phyloP scores from a whole-genome alignment of 2,888 invertebrate genomes.

The Osmoderma eremita region DNA sequence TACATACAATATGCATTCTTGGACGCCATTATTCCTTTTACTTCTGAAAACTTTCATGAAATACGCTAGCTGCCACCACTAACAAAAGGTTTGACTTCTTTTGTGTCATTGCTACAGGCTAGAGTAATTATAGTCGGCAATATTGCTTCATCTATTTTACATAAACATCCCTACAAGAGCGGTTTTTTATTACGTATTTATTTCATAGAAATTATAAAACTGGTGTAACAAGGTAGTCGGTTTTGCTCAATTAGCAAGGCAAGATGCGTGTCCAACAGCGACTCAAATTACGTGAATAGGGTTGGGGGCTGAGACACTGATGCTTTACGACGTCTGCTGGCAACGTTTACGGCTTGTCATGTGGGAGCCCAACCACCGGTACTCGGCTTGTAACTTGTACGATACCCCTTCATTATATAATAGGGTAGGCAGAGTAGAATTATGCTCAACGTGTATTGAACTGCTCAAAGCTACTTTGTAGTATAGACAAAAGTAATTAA shows the following conservation, averaged over 20 bases:
- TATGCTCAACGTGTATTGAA: slow-evolving; percentile 35
- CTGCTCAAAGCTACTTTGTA: slow-evolving; percentile 22
- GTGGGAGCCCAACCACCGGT: slow-evolving; percentile 34
- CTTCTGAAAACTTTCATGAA: not conserved
- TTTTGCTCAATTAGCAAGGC: slow-evolving; percentile 39
- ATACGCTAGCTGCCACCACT: not conserved
- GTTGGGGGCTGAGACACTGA: slow-evolving; percentile 34
- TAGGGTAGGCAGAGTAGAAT: slow-evolving; percentile 30
- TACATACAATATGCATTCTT: too few species aligned
- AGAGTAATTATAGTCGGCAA: not conserved
- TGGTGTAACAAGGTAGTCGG: slow-evolving; percentile 38
- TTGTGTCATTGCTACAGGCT: slow-evolving; percentile 2
- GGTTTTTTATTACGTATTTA: slow-evolving; percentile 12
- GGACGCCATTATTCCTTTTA: slow-evolving; percentile 1
- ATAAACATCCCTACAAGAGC: not conserved
- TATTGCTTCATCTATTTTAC: not conserved
- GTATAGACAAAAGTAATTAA: too few species aligned
- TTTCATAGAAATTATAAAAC: slow-evolving; percentile 20
- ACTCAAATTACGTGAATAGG: slow-evolving; percentile 40
- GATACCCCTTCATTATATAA: slow-evolving; percentile 37
- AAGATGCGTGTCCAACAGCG: slow-evolving; percentile 43
- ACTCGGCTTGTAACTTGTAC: slow-evolving; percentile 27
- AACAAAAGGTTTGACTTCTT: not conserved
- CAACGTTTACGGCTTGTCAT: slow-evolving; percentile 42
- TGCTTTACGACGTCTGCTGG: slow-evolving; percentile 42